phyloP scores from a whole-genome alignment of 2,797 vertebrate genomes.

The Tokudaia muenninki region DNA sequence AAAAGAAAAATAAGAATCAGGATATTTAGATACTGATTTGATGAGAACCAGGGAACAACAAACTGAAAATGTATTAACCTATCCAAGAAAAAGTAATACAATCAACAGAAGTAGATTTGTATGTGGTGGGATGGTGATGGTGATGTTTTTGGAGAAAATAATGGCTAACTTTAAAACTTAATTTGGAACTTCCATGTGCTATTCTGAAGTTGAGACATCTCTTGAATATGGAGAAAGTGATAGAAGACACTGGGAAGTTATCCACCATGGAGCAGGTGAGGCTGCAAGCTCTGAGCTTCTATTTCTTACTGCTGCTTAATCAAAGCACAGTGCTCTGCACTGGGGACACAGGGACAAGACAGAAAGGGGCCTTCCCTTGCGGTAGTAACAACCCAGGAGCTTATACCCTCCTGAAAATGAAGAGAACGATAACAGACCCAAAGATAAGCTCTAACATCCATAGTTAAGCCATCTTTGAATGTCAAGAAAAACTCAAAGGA shows the following conservation, averaged over 20 bases:
- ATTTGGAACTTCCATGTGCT: background rate
- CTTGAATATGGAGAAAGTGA: background rate
- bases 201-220: background rate
- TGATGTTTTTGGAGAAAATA: constrained; percentile 26
- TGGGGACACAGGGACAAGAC: background rate
- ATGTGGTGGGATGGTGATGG: background rate
- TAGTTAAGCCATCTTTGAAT: background rate
- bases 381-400: background rate
- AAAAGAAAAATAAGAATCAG: background rate
- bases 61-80: constrained; percentile 52
- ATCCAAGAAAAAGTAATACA: background rate
- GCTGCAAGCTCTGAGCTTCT: background rate
- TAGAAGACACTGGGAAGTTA: constrained; percentile 26
- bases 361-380: background rate
- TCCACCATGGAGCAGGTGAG: background rate
- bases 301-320: background rate
- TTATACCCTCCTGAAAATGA: constrained; percentile 16
- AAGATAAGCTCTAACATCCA: constrained; percentile 4
- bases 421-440: constrained; percentile 52
- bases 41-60: background rate
- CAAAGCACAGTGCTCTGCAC: background rate
- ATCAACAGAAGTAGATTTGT: background rate
- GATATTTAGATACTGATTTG: background rate
- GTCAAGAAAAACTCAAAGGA: constrained; percentile 19
- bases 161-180: background rate